Percentiles rank a stretch among this genome's conserved stretches.
These are phyloP conservation scores for Phoenicopterus ruber DNA, from an alignment of 2,113 vertebrate genomes.

Conservation along the genomic window DNA sequence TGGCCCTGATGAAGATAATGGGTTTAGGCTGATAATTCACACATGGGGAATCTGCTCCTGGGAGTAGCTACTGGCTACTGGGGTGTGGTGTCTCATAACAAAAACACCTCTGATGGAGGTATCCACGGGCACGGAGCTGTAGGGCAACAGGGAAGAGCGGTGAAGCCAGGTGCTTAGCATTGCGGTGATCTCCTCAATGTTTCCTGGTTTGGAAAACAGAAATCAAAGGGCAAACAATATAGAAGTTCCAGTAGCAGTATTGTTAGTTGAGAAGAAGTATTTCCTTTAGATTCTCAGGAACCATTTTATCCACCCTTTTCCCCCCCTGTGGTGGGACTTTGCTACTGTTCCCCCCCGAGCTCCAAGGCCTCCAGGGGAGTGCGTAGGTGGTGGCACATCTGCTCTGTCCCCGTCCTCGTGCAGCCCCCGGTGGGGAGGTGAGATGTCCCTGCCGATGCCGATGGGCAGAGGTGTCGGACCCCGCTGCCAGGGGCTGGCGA, in stretches of 20 bases:
- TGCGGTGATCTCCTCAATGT: neutral
- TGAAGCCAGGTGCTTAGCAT: neutral
- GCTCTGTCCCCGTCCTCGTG: neutral
- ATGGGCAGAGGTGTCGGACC: neutral
- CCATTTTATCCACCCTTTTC: neutral
- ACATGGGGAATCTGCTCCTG: neutral
- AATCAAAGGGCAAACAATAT: neutral
- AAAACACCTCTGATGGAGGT: neutral
- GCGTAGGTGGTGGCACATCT: neutral
- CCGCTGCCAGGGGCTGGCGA: neutral
- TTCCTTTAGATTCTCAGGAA: neutral
- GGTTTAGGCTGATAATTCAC: neutral
- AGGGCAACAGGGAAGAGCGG: neutral
- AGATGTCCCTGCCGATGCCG: neutral
- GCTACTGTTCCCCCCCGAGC: neutral
- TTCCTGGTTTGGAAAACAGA: neutral
- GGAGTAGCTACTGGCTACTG: neutral
- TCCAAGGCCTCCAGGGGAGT: neutral
- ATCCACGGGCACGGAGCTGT: neutral
- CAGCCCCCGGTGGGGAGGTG: neutral
- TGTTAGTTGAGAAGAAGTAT: neutral
- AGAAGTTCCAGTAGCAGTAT: neutral
- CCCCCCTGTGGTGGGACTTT: neutral
- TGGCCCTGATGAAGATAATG: neutral
- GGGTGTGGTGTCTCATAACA: neutral